Conservation (phyloP, 2,888 invertebrate genomes). For the Caenorhabditis japonica region DNA sequence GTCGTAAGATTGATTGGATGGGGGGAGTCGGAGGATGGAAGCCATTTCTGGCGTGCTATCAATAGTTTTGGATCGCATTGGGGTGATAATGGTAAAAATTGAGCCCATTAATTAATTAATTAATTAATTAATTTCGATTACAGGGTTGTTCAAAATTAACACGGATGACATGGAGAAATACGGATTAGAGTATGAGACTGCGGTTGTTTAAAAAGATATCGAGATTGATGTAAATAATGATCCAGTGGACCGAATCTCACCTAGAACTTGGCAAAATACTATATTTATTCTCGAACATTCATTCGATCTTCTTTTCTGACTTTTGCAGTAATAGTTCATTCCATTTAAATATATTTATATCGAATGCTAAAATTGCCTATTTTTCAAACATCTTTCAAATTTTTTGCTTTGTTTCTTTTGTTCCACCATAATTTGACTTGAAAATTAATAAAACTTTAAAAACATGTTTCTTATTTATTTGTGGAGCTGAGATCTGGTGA, state of each 20-base stretch:
- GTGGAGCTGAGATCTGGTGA: too few species aligned
- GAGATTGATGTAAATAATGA: not conserved
- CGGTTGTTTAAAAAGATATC: slow-evolving; percentile 53
- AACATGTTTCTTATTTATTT: too few species aligned
- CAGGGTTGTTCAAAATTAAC: slow-evolving; percentile 75
- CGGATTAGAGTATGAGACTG: slow-evolving; percentile 76
- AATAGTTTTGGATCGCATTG: slow-evolving; percentile 75
- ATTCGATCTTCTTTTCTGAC: not conserved
- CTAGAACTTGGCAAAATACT: slow-evolving; percentile 2
- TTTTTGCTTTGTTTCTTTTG: not conserved
- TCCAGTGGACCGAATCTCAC: slow-evolving; percentile 5
- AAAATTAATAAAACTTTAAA: not conserved
- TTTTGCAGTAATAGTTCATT: slow-evolving; percentile 22
- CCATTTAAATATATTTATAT: slow-evolving; percentile 18
- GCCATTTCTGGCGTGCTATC: slow-evolving; percentile 73
- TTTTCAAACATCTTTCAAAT: slow-evolving; percentile 31
- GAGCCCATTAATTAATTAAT: not conserved
- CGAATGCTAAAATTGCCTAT: slow-evolving; percentile 49
- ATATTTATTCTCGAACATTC: slow-evolving; percentile 4
- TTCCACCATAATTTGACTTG: not conserved
- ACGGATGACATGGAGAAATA: slow-evolving; percentile 73
- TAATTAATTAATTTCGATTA: slow-evolving; percentile 12
- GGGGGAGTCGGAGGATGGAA: slow-evolving; percentile 71
- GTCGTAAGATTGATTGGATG: slow-evolving; percentile 75
- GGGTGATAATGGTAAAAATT: slow-evolving; percentile 73